phyloP scores from a whole-genome alignment of 2,797 vertebrate species.

The Pogoniulus pusillus region DNA sequence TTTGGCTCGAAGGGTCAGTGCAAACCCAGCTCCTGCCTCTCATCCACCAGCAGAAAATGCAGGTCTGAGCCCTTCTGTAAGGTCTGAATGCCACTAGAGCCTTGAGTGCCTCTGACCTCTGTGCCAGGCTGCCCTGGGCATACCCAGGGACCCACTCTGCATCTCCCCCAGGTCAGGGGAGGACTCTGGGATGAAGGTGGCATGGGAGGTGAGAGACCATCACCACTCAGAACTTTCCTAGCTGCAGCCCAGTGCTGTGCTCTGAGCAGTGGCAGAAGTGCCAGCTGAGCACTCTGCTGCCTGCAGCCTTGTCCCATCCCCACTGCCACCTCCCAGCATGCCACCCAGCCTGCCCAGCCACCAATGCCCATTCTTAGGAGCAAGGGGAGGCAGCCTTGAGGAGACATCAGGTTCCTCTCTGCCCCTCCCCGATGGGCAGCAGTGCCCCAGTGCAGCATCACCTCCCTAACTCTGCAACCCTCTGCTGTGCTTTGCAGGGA shows the following conservation, averaged over 20 bases:
- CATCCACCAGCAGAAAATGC: neutral
- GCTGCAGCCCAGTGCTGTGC: neutral
- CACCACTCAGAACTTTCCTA: neutral
- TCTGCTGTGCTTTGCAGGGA: conserved; percentile 78
- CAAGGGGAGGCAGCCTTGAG: neutral
- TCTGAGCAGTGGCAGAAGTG: neutral
- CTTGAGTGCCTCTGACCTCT: neutral
- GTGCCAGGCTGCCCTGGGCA: neutral
- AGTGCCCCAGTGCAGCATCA: fast-evolving
- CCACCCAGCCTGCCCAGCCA: neutral
- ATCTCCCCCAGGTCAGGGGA: neutral
- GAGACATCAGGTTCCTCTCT: neutral
- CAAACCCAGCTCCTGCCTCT: neutral
- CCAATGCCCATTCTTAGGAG: fast-evolving
- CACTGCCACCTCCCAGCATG: neutral
- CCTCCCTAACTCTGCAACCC: neutral
- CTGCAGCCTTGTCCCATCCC: neutral
- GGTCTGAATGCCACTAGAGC: neutral
- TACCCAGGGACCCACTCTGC: neutral
- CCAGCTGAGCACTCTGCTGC: neutral
- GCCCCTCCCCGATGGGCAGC: neutral
- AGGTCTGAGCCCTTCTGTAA: neutral
- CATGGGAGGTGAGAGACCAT: neutral
- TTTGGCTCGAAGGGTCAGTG: fast-evolving
- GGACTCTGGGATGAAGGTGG: neutral